Percentiles rank a stretch among this genome's conserved stretches.
phyloP scores from a whole-genome alignment of 1,140 invertebrate species.

The Apis dorsata region DNA sequence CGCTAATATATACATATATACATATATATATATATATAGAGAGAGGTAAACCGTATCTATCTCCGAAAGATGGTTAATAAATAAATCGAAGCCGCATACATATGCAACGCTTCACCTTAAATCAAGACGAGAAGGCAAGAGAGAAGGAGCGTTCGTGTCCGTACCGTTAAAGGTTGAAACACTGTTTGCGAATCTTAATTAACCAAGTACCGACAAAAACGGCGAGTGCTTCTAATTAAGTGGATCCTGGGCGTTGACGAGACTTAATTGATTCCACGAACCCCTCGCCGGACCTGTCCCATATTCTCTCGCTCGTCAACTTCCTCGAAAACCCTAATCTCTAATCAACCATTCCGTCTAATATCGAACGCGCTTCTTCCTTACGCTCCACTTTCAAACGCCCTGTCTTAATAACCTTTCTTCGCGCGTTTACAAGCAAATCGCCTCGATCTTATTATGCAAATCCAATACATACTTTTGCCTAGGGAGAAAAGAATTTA shows the following conservation, averaged over 20 bases:
- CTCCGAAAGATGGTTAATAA: background rate
- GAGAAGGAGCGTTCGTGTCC: background rate
- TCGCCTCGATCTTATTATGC: too few species aligned
- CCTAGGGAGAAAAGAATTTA: too few species aligned
- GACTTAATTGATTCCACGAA: constrained; percentile 26
- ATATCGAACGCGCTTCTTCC: background rate
- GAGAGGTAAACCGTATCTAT: too few species aligned
- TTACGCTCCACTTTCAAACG: background rate
- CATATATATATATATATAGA: too few species aligned
- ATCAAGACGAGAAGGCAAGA: background rate
- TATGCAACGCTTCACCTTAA: too few species aligned
- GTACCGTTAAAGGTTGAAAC: background rate
- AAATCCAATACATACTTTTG: too few species aligned
- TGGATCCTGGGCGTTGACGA: constrained; percentile 10
- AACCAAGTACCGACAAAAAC: constrained; percentile 4
- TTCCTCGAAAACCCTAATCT: background rate
- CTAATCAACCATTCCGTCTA: background rate
- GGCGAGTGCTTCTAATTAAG: constrained; percentile 14
- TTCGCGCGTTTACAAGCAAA: too few species aligned
- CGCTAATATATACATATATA: too few species aligned
- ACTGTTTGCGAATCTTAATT: constrained; percentile 23
- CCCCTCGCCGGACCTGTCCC: background rate
- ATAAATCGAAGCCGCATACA: background rate
- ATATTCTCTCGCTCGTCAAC: constrained; percentile 6
- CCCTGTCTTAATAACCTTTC: background rate